A percentile compares a stretch with the other conserved stretches of the same genome.
These are phyloP conservation scores for Redunca redunca DNA, from an alignment of 2,113 vertebrate genomes.

Conservation along the genomic window DNA sequence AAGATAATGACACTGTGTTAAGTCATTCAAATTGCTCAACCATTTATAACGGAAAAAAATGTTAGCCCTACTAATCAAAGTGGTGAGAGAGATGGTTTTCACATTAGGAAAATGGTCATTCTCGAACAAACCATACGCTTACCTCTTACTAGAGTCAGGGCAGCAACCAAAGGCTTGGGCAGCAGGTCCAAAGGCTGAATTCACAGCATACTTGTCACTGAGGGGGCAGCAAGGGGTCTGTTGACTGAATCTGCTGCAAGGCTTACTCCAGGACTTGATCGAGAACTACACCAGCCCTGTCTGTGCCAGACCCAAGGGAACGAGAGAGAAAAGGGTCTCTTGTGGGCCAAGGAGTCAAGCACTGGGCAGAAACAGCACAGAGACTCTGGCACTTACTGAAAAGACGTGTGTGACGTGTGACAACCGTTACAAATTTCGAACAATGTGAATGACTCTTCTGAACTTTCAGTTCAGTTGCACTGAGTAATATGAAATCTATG, in stretches of 20 bases:
- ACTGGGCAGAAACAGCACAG: constrained; percentile 66
- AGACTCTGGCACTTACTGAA: constrained; percentile 78
- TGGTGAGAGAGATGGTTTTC: constrained; percentile 71
- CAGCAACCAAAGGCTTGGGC: constrained; percentile 57
- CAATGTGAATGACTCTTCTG: constrained; percentile 87
- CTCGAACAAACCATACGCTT: constrained; percentile 56
- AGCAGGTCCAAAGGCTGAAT: constrained; percentile 64
- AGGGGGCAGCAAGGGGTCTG: constrained; percentile 69
- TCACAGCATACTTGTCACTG: constrained; percentile 65
- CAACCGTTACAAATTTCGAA: constrained; percentile 77
- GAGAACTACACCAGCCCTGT: constrained; percentile 38
- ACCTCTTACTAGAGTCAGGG: constrained; percentile 59
- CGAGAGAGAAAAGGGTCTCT: constrained; percentile 61
- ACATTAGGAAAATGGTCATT: constrained; percentile 69
- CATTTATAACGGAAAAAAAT: constrained; percentile 81
- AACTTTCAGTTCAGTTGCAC: constrained; percentile 84
- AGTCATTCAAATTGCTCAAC: constrained; percentile 90
- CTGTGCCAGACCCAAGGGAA: constrained; percentile 47
- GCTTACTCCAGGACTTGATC: constrained; percentile 53
- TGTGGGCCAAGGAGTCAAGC: constrained; percentile 64
- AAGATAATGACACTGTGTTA: constrained; percentile 83
- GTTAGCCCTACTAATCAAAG: constrained; percentile 76
- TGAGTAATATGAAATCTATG: constrained; percentile 87
- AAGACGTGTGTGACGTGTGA: constrained; percentile 64
- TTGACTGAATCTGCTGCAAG: constrained; percentile 17